Evolutionary conservation across 1,140 invertebrate genomes (phyloP), one percentile per base, ranked within the genome.

Genomic region (Philotrypesis tridentata): DNA sequence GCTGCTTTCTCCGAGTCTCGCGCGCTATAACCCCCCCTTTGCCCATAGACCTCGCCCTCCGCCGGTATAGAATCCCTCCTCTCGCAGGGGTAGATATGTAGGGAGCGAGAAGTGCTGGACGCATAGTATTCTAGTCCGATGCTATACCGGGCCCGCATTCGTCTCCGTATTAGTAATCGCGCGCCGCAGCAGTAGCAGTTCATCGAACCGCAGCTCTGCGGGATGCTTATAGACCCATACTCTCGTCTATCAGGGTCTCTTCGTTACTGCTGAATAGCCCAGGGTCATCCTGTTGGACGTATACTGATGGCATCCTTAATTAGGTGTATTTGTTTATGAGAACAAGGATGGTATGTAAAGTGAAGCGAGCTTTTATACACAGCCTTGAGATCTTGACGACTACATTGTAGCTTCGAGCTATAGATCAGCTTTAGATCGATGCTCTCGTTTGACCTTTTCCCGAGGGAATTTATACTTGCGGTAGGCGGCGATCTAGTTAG

Each of bases 161-260:
- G 72, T 74, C 72, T 29, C 43, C 27, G 43, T 40, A 60, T 60
- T 74, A 60, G 72, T 74, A 74, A 74, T 74, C 37, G n/a, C 37
- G 27, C 8, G 14, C 70, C 27, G n/a, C 33, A 72, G 37, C 37
- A 31, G 67, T 43, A 72, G 37, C 23, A 31, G 67, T 43, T n/a
- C 23, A 23, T 27, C 37, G 37, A 72, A 72, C 70, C 70, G 23
- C 70, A 72, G 23, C 6, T 17, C 37, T 72, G 70, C 70, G 70
- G 70, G 23, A 43, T 72, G 70, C 70, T 43, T 40, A 21, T 11
- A 60, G 6, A 65, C 14, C 63, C 25, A 65, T 9, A 9, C 23
- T 65, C 11, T 25, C 7, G 7, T 17, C n/a, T n/a, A n/a, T n/a
- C n/a, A n/a, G n/a, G n/a, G n/a, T 6, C 25, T 65, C 23, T 25